Conservation (phyloP, 2,888 invertebrate species). For the Eupeodes luniger region DNA sequence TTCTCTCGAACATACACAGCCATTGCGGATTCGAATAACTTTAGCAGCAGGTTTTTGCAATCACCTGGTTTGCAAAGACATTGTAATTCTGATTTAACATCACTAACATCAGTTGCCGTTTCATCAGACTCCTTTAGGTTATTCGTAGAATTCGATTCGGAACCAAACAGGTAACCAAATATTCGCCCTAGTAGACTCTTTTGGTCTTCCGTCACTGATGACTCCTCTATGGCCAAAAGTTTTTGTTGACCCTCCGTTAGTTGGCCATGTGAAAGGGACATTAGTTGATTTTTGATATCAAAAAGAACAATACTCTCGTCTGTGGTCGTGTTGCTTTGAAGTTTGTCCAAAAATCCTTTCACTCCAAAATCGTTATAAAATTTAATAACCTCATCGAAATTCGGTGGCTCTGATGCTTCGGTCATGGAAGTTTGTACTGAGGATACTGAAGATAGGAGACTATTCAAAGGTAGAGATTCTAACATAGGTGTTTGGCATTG, state of each 20-base stretch:
- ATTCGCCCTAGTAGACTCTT: slow-evolving; percentile 75
- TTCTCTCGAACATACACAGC: slow-evolving; percentile 82
- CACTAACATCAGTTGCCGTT: slow-evolving; percentile 27
- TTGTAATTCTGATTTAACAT: slow-evolving; percentile 78
- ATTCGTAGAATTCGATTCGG: slow-evolving; percentile 72
- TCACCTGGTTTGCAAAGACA: slow-evolving; percentile 80
- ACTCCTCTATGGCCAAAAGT: slow-evolving; percentile 19
- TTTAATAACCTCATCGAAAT: slow-evolving; percentile 60
- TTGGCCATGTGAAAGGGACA: neutral
- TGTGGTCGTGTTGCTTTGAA: slow-evolving; percentile 46
- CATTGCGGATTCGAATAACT: slow-evolving; percentile 83
- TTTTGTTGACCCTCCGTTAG: neutral
- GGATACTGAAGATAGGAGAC: slow-evolving; percentile 11
- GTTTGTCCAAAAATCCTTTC: slow-evolving; percentile 42
- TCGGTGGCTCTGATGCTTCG: slow-evolving; percentile 34
- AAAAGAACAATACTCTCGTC: slow-evolving; percentile 81
- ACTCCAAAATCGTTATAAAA: slow-evolving; percentile 35
- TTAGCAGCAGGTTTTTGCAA: slow-evolving; percentile 81
- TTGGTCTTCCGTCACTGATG: slow-evolving; percentile 18
- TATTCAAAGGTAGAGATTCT: slow-evolving; percentile 44
- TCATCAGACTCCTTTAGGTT: slow-evolving; percentile 68
- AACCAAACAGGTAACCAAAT: slow-evolving; percentile 80
- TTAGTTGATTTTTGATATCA: slow-evolving; percentile 80
- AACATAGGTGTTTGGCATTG: slow-evolving; percentile 38
- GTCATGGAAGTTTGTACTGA: slow-evolving; percentile 36